Percentiles rank a stretch among this genome's conserved stretches.
These are phyloP conservation scores for Saguinus imperator DNA, from an alignment of 2,113 vertebrate genomes.

Conservation along the genomic window DNA sequence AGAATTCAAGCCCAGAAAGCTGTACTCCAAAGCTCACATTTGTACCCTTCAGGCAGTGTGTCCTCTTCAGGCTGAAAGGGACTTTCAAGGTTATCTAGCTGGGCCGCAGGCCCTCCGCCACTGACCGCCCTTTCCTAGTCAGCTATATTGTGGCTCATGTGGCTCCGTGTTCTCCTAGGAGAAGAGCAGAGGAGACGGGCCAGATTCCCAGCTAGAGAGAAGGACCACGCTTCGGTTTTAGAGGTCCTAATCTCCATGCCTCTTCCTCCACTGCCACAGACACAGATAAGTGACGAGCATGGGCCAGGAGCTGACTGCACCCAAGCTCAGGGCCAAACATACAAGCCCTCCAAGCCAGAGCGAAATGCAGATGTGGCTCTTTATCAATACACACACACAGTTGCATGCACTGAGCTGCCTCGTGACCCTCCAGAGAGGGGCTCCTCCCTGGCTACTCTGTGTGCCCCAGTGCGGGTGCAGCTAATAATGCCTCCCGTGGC, in stretches of 20 bases:
- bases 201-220: not conserved
- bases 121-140: not conserved
- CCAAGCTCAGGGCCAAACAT: not conserved
- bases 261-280: not conserved
- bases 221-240: not conserved
- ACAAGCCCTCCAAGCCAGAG: accelerated
- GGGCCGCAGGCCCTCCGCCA: not conserved
- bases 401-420: not conserved
- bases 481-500: not conserved
- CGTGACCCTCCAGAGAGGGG: not conserved
- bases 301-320: not conserved
- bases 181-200: not conserved
- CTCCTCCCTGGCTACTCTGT: not conserved
- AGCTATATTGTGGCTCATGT: not conserved
- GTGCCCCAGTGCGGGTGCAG: not conserved
- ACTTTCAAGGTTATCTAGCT: not conserved
- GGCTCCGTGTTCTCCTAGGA: not conserved
- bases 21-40: not conserved
- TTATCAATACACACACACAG: not conserved
- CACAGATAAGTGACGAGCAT: not conserved
- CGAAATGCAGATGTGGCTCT: not conserved
- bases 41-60: accelerated
- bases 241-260: not conserved
- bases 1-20: not conserved
- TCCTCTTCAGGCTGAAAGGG: not conserved